Evolutionary conservation across 2,888 invertebrate genomes (phyloP), one percentile per base, ranked within the genome.

Genomic region (Antitype chi): DNA sequence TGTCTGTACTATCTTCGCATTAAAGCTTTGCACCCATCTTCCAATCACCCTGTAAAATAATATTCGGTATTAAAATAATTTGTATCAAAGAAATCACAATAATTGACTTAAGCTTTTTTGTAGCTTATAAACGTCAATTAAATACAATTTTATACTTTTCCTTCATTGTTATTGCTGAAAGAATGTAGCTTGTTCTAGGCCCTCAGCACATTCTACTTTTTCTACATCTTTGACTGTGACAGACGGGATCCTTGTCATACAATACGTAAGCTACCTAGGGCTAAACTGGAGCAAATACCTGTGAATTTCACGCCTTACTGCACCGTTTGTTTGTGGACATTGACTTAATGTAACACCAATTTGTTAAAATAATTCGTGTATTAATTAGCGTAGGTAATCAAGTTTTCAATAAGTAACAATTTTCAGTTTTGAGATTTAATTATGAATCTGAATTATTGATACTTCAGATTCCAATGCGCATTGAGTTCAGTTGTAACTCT

Each of bases 161-260:
- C 15, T 25, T 57, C n/a, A 13, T 47, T 0, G 43, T 47, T 47
- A 47, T 47, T 47, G 7, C 20, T 23, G 23, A 15, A 38, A 23
- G 8, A 23, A 62, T 38, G 7, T 62, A 7, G 8, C 25, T 25
- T 47, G 7, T 2, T 66, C 20, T 47, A 0, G 7, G 25, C 7
- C 28, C 5, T 11, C 9, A 11, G 63, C 32, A 32, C 57, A 9
- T 80, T 80, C 52, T 20, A 32, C 2, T 17, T 38, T 38, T 73
- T 60, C 0, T 71, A 76, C 38, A 70, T 81, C 85, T 73, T 76
- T 23, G 72, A 9, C 15, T 23, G 13, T 73, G 71, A 63, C 70
- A 68, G 15, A 62, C 38, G 38, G 32, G 25, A 59, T 49, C 25
- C 15, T 43, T 53, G 60, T 75, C 52, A 38, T 15, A 76, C 62